A percentile compares a stretch with the other conserved stretches of the same genome.
Evolutionary conservation across 2,888 invertebrate species (phyloP).

Genomic region (Aporophyla nigra): DNA sequence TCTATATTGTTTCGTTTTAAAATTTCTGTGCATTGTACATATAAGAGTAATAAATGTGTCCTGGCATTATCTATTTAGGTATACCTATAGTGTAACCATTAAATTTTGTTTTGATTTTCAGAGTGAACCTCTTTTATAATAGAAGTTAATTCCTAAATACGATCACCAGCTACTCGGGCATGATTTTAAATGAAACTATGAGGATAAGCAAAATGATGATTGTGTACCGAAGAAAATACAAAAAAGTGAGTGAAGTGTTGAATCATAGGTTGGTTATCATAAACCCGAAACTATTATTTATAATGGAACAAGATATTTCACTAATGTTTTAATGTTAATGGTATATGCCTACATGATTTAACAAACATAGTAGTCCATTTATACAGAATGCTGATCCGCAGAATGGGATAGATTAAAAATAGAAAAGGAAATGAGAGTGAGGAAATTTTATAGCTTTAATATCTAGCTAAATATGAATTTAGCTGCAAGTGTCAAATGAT

Average conservation of each 20-base stretch:
- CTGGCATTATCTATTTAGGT: neutral
- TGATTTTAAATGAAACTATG: neutral
- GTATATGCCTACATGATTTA: neutral
- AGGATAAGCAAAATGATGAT: neutral
- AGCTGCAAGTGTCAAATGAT: neutral
- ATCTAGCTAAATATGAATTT: neutral
- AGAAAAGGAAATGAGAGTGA: neutral
- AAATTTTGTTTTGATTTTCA: constrained; percentile 66
- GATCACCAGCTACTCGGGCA: neutral
- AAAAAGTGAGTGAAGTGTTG: neutral
- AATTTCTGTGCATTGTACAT: neutral
- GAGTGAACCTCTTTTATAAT: constrained; percentile 83
- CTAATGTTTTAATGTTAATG: neutral
- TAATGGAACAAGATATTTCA: neutral
- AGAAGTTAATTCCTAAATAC: constrained; percentile 80
- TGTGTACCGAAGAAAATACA: neutral
- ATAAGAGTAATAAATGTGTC: neutral
- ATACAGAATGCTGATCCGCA: neutral
- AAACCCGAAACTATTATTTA: neutral
- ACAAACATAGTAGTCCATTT: neutral
- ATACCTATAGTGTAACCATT: neutral
- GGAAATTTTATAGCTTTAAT: neutral
- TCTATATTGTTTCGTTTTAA: neutral
- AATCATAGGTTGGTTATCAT: neutral
- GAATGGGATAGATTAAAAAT: neutral